A percentile compares a stretch with the other conserved stretches of the same genome.
These are phyloP conservation scores for Sebastes jordani DNA, from an alignment of 2,797 vertebrate genomes.

Conservation along the genomic window DNA sequence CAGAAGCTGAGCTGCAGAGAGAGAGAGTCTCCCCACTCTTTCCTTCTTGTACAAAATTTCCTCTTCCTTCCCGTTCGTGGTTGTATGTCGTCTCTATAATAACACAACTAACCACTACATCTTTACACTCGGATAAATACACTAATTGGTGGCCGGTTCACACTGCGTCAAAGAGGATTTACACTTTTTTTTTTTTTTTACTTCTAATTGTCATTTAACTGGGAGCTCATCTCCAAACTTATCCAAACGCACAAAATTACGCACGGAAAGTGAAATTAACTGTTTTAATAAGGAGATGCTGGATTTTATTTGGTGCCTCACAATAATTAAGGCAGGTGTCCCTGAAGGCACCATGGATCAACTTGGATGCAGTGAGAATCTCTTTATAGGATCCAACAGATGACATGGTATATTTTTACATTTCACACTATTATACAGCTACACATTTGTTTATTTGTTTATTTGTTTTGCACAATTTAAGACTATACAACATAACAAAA, in stretches of 20 bases:
- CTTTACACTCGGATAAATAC: slow-evolving; percentile 80
- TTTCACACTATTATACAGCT: slow-evolving; percentile 14
- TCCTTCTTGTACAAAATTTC: slow-evolving; percentile 92
- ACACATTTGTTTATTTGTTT: background rate
- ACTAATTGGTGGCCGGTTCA: slow-evolving; percentile 66
- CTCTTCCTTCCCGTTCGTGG: slow-evolving; percentile 95
- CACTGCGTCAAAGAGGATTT: slow-evolving; percentile 40
- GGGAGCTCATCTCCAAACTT: background rate
- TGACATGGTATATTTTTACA: slow-evolving; percentile 63
- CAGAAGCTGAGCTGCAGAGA: slow-evolving; percentile 67
- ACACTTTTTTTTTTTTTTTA: slow-evolving; percentile 10
- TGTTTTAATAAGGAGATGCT: slow-evolving; percentile 16
- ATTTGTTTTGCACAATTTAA: too few relatives aligned
- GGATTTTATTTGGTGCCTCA: slow-evolving; percentile 45
- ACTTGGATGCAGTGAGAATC: slow-evolving; percentile 37
- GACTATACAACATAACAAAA: too few relatives aligned
- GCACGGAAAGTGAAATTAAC: background rate
- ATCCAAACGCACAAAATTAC: background rate
- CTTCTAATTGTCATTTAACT: slow-evolving; percentile 1
- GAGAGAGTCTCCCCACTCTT: slow-evolving; percentile 89
- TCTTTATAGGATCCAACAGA: slow-evolving; percentile 48
- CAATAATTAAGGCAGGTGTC: slow-evolving; percentile 69
- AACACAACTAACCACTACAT: slow-evolving; percentile 89
- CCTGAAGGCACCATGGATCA: slow-evolving; percentile 60
- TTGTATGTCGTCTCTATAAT: slow-evolving; percentile 90